Evolutionary conservation across 2,797 vertebrate species (phyloP), one percentile per base, ranked within the genome.

Genomic region (Molossus molossus): DNA sequence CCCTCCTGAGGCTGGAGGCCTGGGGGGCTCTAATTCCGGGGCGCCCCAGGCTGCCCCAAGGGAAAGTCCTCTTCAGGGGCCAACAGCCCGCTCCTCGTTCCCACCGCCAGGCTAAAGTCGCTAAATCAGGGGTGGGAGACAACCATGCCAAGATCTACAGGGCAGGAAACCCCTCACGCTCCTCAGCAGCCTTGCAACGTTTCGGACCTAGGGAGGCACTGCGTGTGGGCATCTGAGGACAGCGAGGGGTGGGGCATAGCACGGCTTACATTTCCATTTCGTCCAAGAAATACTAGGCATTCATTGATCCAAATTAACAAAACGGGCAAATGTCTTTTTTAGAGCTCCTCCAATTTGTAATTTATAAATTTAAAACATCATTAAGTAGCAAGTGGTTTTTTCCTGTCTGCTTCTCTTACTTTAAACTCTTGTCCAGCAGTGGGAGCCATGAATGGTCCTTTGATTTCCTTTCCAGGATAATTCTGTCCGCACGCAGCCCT

Each of bases 361-460:
- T 57, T 55, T 33, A 7, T 21, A 69, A 17, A 40, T 72, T 90
- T 55, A 88, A 77, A 83, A 89, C 67, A 65, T 58, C 25, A 40
- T 12, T 15, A n/a, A 73, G 55, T 57, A 55, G 53, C 14, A 0
- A 5, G 83, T 48, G 48, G 48, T 82, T 60, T 94, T 62, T 89
- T 45, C 48, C 50, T 69, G 13, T 23, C 60, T 86, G 82, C 33
- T n/a, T 27, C 79, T 83, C 87, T 94, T 17, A 48, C 58, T 87
- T 90, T 75, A 33, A 84, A 64, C 9, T 87, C 76, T 73, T n/a
- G 90, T 90, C 90, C 55, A 86, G 73, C 79, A 88, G 48, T 64
- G 8, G 57, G 72, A 65, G 5, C 87, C 45, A 45, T 18, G 25
- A 65, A 29, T 58, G 85, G 23, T 73, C 81, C 55, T 53, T 87